These are phyloP conservation scores for Laticauda laticaudata DNA, from an alignment of 2,113 vertebrate genomes.

Conservation along the genomic window DNA sequence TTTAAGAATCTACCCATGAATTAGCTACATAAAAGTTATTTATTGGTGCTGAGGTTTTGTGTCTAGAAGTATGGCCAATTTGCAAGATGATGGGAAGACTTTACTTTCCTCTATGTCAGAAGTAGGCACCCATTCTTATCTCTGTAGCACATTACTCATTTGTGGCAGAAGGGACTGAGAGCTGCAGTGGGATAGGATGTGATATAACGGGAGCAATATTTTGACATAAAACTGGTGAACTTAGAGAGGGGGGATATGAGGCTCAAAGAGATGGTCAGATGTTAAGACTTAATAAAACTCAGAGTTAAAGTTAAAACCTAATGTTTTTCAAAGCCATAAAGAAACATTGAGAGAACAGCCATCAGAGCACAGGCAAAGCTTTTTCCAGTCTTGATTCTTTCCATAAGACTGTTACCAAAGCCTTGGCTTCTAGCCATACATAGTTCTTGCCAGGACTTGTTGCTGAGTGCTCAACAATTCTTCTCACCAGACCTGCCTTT, in stretches of 20 bases:
- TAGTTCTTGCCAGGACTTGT: neutral
- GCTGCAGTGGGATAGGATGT: neutral
- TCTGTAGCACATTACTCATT: neutral
- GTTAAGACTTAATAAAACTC: neutral
- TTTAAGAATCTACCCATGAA: neutral
- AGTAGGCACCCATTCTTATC: neutral
- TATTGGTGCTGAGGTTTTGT: neutral
- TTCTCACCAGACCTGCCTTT: neutral
- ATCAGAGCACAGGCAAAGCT: neutral
- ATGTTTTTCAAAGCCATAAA: neutral
- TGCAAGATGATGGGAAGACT: neutral
- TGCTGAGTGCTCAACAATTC: neutral
- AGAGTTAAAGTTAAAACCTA: neutral
- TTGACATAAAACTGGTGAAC: neutral
- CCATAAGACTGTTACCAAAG: neutral
- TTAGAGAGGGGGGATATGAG: neutral
- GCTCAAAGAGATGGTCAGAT: neutral
- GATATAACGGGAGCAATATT: neutral
- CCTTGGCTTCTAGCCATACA: neutral
- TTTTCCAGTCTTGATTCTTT: neutral
- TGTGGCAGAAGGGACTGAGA: neutral
- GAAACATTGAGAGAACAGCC: neutral
- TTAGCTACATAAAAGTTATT: neutral
- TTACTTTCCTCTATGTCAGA: neutral
- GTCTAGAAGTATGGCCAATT: neutral